Percentiles rank a stretch among this genome's conserved stretches.
These are phyloP conservation scores for Irena cyanogastra DNA, from an alignment of 2,113 vertebrate genomes.

Conservation along the genomic window DNA sequence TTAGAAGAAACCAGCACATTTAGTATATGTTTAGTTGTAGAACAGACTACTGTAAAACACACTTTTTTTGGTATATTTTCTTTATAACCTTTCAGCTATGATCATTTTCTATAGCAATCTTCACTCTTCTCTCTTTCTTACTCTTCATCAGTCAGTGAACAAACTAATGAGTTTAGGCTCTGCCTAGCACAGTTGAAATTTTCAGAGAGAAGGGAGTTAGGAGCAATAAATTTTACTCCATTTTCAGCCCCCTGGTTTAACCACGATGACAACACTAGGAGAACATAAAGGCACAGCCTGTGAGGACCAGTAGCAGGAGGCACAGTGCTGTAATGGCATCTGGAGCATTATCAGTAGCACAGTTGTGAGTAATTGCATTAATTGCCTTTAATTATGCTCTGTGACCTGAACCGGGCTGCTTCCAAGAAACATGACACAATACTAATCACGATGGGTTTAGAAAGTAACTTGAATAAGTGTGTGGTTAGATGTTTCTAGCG, in stretches of 20 bases:
- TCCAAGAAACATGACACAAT: slow-evolving; percentile 29
- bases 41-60: background rate
- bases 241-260: background rate
- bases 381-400: slow-evolving; percentile 60
- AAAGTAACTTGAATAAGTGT: slow-evolving; percentile 16
- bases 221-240: background rate
- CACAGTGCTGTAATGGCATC: background rate
- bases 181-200: background rate
- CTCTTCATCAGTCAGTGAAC: background rate
- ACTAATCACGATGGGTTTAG: background rate
- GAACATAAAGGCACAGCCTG: background rate
- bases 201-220: background rate
- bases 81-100: background rate
- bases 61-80: background rate
- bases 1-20: background rate
- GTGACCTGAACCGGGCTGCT: slow-evolving; percentile 39
- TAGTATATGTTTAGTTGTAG: background rate
- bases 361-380: slow-evolving; percentile 58
- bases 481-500: background rate
- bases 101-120: background rate
- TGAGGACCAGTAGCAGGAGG: background rate
- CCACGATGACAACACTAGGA: background rate
- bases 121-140: background rate
- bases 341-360: slow-evolving; percentile 10
- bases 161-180: background rate